These are phyloP conservation scores for Dicrurus megarhynchus DNA, from an alignment of 2,113 vertebrate species.

Conservation along the genomic window DNA sequence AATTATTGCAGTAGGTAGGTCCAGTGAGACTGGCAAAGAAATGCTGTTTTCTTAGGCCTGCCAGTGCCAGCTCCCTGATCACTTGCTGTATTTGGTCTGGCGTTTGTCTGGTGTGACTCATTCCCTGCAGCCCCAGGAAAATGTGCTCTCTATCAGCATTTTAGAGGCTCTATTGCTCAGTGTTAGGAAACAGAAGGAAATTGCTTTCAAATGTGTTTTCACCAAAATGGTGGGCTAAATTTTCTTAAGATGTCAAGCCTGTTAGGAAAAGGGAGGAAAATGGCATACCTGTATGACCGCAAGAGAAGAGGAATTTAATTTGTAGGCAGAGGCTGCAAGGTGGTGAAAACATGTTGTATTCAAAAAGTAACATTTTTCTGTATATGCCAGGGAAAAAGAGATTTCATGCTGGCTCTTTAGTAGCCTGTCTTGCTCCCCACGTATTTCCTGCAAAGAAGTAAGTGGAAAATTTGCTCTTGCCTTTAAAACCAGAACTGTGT, in stretches of 20 bases:
- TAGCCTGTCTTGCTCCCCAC: not conserved
- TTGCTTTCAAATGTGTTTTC: not conserved
- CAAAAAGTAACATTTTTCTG: not conserved
- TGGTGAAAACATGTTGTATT: not conserved
- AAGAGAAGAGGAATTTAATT: not conserved
- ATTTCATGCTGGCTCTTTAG: not conserved
- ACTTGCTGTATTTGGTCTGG: conserved; percentile 10
- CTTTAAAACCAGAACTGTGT: not conserved
- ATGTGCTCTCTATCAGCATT: not conserved
- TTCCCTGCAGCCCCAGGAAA: conserved; percentile 5
- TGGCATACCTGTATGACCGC: not conserved
- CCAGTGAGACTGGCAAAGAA: not conserved
- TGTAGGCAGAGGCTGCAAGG: not conserved
- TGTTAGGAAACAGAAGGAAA: not conserved
- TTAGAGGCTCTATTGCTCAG: not conserved
- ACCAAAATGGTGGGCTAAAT: not conserved
- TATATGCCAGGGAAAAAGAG: not conserved
- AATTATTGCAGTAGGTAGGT: not conserved
- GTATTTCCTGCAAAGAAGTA: not conserved
- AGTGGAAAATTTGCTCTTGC: not conserved
- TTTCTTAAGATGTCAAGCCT: not conserved
- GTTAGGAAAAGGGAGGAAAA: not conserved
- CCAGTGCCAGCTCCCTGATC: not conserved
- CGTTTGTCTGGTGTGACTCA: not conserved
- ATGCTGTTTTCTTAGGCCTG: conserved; percentile 15